A percentile compares a stretch with the other conserved stretches of the same genome.
These are phyloP conservation scores for Vipera ursinii DNA, from an alignment of 2,797 vertebrate genomes.

Conservation along the genomic window DNA sequence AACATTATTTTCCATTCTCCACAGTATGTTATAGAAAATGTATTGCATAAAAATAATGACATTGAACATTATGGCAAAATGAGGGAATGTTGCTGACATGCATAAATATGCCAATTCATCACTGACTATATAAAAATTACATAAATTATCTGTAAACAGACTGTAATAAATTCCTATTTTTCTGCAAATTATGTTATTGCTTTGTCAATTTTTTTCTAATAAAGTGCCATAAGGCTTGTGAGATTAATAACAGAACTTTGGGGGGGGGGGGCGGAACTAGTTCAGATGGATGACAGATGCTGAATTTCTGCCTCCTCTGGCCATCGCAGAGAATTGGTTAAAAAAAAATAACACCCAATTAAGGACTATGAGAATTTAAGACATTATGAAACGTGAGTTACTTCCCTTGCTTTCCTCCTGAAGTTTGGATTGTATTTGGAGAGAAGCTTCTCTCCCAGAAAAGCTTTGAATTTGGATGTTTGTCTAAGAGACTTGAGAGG, in stretches of 20 bases:
- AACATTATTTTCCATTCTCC: not conserved
- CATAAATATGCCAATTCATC: not conserved
- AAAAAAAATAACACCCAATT: too few relatives aligned
- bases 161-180: not conserved
- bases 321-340: too few relatives aligned
- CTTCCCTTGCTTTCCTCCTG: too few relatives aligned
- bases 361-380: too few relatives aligned
- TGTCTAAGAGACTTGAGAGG: too few relatives aligned
- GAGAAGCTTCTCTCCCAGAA: too few relatives aligned
- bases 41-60: not conserved
- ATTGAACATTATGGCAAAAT: not conserved
- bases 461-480: too few relatives aligned
- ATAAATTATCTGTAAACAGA: accelerated
- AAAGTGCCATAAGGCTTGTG: not conserved
- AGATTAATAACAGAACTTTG: not conserved
- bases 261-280: too few relatives aligned
- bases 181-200: not conserved
- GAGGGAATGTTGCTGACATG: accelerated
- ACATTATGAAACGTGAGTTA: too few relatives aligned
- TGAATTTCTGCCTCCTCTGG: too few relatives aligned
- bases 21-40: accelerated
- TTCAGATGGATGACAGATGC: too few relatives aligned
- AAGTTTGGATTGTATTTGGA: too few relatives aligned
- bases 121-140: not conserved
- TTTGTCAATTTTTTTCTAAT: not conserved